Percentiles rank a stretch among this genome's conserved stretches.
Conservation (phyloP, 2,888 invertebrate species). For the Microplitis manilae region DNA sequence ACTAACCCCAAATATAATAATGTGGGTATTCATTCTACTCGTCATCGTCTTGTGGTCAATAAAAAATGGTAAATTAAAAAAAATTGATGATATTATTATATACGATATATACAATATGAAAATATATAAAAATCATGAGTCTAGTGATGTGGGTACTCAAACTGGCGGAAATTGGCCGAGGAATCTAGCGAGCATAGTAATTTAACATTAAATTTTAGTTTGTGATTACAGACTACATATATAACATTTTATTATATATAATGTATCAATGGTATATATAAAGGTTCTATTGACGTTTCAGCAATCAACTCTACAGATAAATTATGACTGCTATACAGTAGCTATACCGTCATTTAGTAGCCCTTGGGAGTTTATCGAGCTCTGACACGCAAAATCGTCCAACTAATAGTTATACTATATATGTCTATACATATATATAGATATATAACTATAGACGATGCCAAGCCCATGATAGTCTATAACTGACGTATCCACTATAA, state of each 20-base stretch:
- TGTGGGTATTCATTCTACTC: no score
- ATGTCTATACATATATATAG: conserved; percentile 33
- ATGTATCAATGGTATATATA: not conserved
- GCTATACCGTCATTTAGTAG: conserved; percentile 40
- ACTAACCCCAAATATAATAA: no score
- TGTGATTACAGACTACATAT: not conserved
- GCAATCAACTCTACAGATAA: conserved; percentile 57
- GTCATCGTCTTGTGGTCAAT: no score
- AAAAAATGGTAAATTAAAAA: no score
- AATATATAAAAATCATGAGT: no score
- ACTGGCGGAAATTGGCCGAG: not conserved
- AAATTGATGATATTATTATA: no score
- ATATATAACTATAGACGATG: not conserved
- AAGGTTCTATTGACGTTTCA: conserved; percentile 42
- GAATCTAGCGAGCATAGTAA: not conserved
- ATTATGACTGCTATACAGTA: conserved; percentile 51
- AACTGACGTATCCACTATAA: not conserved
- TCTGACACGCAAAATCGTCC: conserved; percentile 53
- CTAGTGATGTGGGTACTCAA: no score
- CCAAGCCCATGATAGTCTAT: conserved; percentile 7
- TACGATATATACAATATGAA: no score
- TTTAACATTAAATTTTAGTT: not conserved
- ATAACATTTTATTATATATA: not conserved
- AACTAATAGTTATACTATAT: conserved; percentile 46
- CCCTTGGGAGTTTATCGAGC: conserved; percentile 50